Percentiles rank a stretch among this genome's conserved stretches.
phyloP scores from a whole-genome alignment of 1,140 invertebrate genomes.

The Gonatopus flavifemur region DNA sequence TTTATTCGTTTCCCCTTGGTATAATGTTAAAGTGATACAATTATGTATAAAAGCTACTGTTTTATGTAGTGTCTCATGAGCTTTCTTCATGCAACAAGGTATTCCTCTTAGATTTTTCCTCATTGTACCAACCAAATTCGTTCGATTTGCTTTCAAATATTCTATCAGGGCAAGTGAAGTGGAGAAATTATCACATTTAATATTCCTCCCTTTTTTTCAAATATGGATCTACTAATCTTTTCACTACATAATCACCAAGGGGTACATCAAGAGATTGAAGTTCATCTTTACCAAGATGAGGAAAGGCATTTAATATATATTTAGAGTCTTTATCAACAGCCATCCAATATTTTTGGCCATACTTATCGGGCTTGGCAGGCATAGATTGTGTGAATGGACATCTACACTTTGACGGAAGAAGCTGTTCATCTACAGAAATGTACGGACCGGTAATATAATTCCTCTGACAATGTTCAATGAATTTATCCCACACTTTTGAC shows the following conservation, averaged over 20 bases:
- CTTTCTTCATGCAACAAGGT: slow-evolving; percentile 20
- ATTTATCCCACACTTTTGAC: slow-evolving; percentile 36
- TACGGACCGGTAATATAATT: slow-evolving; percentile 35
- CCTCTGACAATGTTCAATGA: slow-evolving; percentile 39
- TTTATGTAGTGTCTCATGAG: no score
- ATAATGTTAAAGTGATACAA: slow-evolving; percentile 5
- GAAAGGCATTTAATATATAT: slow-evolving; percentile 38
- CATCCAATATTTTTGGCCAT: slow-evolving; percentile 38
- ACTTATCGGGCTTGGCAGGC: slow-evolving; percentile 21
- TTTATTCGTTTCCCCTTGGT: slow-evolving; percentile 29
- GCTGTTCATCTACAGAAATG: slow-evolving; percentile 25
- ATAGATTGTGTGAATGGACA: slow-evolving; percentile 9
- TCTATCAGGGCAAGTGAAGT: slow-evolving; percentile 29
- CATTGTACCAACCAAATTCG: slow-evolving; percentile 26
- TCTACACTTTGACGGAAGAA: slow-evolving; percentile 9
- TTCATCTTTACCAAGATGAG: slow-evolving; percentile 44
- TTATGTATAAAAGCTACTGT: slow-evolving; percentile 15
- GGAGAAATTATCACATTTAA: slow-evolving; percentile 15
- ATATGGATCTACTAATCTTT: slow-evolving; percentile 6
- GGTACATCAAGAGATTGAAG: not conserved
- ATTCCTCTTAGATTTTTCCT: slow-evolving; percentile 28
- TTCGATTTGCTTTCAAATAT: slow-evolving; percentile 21
- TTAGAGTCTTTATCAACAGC: slow-evolving; percentile 15
- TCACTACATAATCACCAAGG: slow-evolving; percentile 6
- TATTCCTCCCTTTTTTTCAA: slow-evolving; percentile 19